A percentile compares a stretch with the other conserved stretches of the same genome.
Evolutionary conservation across 2,797 vertebrate genomes (phyloP).

Genomic region (Chelmon rostratus): DNA sequence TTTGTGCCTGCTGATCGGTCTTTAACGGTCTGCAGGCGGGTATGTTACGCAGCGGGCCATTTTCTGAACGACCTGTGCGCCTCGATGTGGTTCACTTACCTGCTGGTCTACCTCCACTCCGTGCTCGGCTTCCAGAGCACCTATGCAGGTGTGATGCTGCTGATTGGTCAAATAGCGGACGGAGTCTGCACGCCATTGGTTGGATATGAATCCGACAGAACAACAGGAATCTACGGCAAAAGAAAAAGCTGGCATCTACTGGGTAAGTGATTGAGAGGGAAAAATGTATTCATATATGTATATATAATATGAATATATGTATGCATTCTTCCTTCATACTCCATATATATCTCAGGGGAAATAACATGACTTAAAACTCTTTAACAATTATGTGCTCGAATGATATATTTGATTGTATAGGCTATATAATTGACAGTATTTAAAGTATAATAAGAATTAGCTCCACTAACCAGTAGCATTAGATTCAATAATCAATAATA

Average conservation of each 20-base stretch:
- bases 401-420: too few species aligned
- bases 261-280: slow-evolving; percentile 76
- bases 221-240: slow-evolving; percentile 84
- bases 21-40: slow-evolving; percentile 74
- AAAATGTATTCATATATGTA: too few species aligned
- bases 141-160: slow-evolving; percentile 84
- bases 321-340: too few species aligned
- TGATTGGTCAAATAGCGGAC: slow-evolving; percentile 89
- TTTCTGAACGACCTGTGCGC: slow-evolving; percentile 92
- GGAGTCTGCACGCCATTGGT: slow-evolving; percentile 88
- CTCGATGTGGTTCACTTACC: slow-evolving; percentile 93
- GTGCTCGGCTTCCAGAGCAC: slow-evolving; percentile 86
- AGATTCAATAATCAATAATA: too few species aligned
- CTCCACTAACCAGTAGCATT: too few species aligned
- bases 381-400: too few species aligned
- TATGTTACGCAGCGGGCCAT: slow-evolving; percentile 89
- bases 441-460: too few species aligned
- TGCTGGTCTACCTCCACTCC: slow-evolving; percentile 89
- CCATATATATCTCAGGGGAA: too few species aligned
- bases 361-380: too few species aligned
- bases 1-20: slow-evolving; percentile 50
- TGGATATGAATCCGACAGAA: slow-evolving; percentile 88
- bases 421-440: too few species aligned
- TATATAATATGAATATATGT: not conserved
- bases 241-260: slow-evolving; percentile 91